Percentiles rank a stretch among this genome's conserved stretches.
Evolutionary conservation across 2,888 invertebrate species (phyloP).

Genomic region (Cactoblastis cactorum): DNA sequence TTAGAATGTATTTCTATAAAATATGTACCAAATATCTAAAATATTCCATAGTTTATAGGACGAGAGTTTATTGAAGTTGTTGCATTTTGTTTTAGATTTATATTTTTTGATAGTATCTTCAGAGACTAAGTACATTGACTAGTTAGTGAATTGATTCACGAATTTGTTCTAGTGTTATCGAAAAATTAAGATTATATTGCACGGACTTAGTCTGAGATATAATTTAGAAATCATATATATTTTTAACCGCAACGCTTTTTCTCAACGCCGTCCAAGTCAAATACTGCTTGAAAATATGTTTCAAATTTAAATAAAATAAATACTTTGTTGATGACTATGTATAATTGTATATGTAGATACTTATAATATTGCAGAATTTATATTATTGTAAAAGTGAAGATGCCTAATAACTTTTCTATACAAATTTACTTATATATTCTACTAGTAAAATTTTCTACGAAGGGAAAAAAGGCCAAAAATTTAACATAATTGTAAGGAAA

Average conservation of each 20-base stretch:
- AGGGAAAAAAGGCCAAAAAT: background rate
- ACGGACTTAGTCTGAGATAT: conserved; percentile 22
- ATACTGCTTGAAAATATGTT: conserved; percentile 16
- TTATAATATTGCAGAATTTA: background rate
- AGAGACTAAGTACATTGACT: background rate
- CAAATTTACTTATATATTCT: too few species aligned
- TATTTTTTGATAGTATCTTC: conserved; percentile 21
- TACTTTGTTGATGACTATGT: background rate
- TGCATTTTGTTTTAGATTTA: conserved; percentile 34
- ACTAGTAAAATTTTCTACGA: background rate
- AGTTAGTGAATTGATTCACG: conserved; percentile 15
- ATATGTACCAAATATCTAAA: conserved; percentile 46
- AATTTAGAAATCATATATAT: conserved; percentile 21
- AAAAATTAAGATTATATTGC: conserved; percentile 14
- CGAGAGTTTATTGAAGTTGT: conserved; percentile 44
- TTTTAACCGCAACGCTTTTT: conserved; percentile 40
- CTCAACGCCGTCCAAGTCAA: conserved; percentile 47
- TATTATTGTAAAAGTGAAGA: background rate
- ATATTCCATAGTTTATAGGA: conserved; percentile 66
- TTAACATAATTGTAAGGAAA: background rate
- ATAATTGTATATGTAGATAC: too few species aligned
- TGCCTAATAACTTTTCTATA: background rate
- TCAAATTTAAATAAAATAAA: background rate
- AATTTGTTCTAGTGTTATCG: conserved; percentile 12
- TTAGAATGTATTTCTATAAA: conserved; percentile 57